These are phyloP conservation scores for Sphecodes monilicornis DNA, from an alignment of 2,888 invertebrate species.

Conservation along the genomic window DNA sequence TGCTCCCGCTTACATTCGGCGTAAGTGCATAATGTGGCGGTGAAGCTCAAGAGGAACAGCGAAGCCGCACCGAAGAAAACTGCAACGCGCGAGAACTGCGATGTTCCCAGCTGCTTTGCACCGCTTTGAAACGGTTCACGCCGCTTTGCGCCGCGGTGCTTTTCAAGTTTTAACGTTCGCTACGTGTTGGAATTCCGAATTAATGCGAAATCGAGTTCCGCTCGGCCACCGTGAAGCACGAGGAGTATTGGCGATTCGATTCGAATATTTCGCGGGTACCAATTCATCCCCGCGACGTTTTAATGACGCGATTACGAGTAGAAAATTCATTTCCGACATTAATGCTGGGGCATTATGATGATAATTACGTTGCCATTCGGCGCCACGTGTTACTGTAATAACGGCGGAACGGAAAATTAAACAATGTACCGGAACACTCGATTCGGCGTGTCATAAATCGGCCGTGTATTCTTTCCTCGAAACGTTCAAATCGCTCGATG, in stretches of 20 bases:
- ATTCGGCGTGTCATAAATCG: neutral
- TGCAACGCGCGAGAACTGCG: neutral
- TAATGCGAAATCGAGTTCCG: constrained; percentile 27
- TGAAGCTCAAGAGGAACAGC: constrained; percentile 65
- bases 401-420: constrained; percentile 1
- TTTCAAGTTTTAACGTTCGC: constrained; percentile 67
- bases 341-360: constrained; percentile 26
- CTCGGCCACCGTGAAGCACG: constrained; percentile 16
- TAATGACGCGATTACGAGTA: constrained; percentile 21
- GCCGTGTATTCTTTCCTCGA: neutral
- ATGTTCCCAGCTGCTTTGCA: constrained; percentile 30
- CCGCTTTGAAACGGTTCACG: neutral
- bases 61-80: constrained; percentile 63
- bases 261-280: constrained; percentile 25
- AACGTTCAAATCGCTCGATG: neutral
- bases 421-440: neutral
- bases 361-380: constrained; percentile 15
- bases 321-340: constrained; percentile 39
- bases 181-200: constrained; percentile 63
- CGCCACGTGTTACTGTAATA: neutral
- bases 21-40: constrained; percentile 50
- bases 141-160: constrained; percentile 10
- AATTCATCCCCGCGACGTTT: constrained; percentile 28
- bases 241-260: constrained; percentile 40
- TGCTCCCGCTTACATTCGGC: constrained; percentile 62